Evolutionary conservation across 2,113 vertebrate genomes (phyloP), one percentile per base, ranked within the genome.

Genomic region (Odocoileus virginianus): DNA sequence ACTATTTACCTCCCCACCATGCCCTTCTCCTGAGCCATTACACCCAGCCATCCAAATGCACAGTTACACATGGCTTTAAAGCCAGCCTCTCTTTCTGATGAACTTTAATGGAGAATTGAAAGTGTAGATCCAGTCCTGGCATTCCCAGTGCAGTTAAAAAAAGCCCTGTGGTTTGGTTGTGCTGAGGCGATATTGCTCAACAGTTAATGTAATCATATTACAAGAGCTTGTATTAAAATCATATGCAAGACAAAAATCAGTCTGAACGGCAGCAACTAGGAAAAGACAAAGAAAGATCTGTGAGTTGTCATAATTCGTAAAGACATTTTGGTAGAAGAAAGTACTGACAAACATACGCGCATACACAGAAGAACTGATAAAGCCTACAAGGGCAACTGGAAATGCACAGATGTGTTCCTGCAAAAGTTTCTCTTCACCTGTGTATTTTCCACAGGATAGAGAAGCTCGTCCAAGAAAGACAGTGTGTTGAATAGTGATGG

Each of bases 401-500:
- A 43, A 45, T 1, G 28, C 27, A 28, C 7, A 40, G 64, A 76
- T n/a, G 52, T 81, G 61, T 95, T 95, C 97, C 97, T 98, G 97
- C 97, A 97, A 98, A 98, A 98, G 97, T 89, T 96, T 96, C 97
- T 98, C 98, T 99, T 99, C 98, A 98, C 98, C 96, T 95, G 84
- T 10, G 1, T 98, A 97, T 97, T 97, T 99, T 98, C 98, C 98
- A 98, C 98, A 98, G 95, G 97, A 96, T 93, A 95, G 98, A 98
- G 98, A 98, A 99, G 98, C 98, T 98, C 98, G 98, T 98, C 98
- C 98, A 97, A 87, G 96, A 88, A 91, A 98, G 25, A 84, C 94
- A 89, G 95, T 87, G 45, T 98, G 98, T 96, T 97, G 98, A 98
- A 98, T 98, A 99, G 99, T 98, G 98, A 98, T 98, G 98, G 98